Percentiles rank a stretch among this genome's conserved stretches.
Evolutionary conservation across 2,888 invertebrate species (phyloP).

Genomic region (Tanypteryx hageni): DNA sequence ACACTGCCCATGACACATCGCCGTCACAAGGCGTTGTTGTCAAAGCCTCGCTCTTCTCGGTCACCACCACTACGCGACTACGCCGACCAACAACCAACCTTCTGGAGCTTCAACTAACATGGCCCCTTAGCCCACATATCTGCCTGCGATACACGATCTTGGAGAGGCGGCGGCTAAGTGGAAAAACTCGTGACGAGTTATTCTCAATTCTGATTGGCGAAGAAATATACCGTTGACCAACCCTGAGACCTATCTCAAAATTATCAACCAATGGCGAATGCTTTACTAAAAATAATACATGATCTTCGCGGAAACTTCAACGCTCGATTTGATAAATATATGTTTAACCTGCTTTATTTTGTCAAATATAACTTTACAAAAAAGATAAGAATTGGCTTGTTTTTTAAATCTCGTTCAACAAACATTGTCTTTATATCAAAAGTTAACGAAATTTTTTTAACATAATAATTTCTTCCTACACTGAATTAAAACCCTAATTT

Average conservation of each 20-base stretch:
- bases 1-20: constrained; percentile 12
- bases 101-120: constrained; percentile 8
- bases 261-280: background rate
- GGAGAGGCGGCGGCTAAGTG: background rate
- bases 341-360: no score
- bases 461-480: no score
- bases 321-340: background rate
- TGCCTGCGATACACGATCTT: constrained; percentile 2
- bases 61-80: background rate
- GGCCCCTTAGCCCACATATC: constrained; percentile 62
- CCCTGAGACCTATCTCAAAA: background rate
- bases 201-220: constrained; percentile 22
- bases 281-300: background rate
- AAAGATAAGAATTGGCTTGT: background rate
- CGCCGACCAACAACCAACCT: background rate
- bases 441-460: no score
- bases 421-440: no score
- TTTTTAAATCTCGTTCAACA: background rate
- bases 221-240: background rate
- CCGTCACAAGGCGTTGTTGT: background rate
- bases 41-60: background rate
- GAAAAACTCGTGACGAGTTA: background rate
- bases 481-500: background rate
- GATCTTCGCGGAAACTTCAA: constrained; percentile 18
- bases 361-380: background rate